Evolutionary conservation across 2,113 vertebrate species (phyloP), one percentile per base, ranked within the genome.

Genomic region (Lophotis ruficrista): DNA sequence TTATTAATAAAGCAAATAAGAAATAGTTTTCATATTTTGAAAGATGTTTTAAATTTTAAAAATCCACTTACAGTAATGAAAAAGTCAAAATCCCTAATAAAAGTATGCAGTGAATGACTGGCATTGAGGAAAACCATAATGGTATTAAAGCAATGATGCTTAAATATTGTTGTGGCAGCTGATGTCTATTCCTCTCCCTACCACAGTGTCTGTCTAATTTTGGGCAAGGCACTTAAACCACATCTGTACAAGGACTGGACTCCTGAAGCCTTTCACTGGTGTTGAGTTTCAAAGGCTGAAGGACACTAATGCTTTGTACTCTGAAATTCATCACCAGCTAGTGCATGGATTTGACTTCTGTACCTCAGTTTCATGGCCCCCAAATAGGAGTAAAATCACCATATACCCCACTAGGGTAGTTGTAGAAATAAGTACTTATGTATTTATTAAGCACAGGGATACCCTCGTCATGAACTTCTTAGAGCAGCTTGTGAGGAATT

Each of bases 181-280:
- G 22, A 38, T 62, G 62, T 28, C 10, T 51, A 41, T 18, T 70
- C 35, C n/a, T 80, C 14, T 33, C 12, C 12, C 75, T 82, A 47
- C 11, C 10, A 57, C 6, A 51, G 6, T 7, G 41, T 27, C 51
- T 4, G 18, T 18, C 21, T 30, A 72, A 66, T 51, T 87, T 69
- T 76, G 24, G 23, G 6, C 19, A 92, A 69, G 37, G 31, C 17
- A 48, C 23, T 75, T 82, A 56, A 71, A 51, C 13, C 7, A 23
- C 22, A 30, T 24, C 58, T 65, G 9, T 18, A 28, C 9, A 80
- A 65, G 14, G 25, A 61, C 3, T 61, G 21, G 14, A 45, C 21
- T 58, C 12, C 23, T 37, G 8, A 8, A 31, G 4, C n/a, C 4
- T 43, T 84, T 78, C 2, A 6, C 24, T 23, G 9, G 0, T 0